Conservation (phyloP, 2,797 vertebrate genomes). For the Dicrostonyx torquatus region DNA sequence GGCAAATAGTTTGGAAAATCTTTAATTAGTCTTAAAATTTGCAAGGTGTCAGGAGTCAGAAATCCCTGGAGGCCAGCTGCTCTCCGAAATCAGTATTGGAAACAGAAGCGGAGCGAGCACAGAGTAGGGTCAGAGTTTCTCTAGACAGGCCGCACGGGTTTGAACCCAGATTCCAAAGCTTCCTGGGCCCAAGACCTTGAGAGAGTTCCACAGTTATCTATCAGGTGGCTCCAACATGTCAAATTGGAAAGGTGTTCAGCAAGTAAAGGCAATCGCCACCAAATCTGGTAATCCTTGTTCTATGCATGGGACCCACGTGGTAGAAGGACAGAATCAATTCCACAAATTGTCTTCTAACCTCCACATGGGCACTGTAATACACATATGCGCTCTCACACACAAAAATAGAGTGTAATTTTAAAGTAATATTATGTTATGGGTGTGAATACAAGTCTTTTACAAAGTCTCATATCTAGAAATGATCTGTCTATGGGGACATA, state of each 20-base stretch:
- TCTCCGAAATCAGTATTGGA: not conserved
- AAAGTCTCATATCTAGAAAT: not conserved
- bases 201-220: not conserved
- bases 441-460: not conserved
- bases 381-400: not conserved
- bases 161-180: not conserved
- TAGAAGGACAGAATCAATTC: not conserved
- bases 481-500: not conserved
- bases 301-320: not conserved
- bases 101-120: accelerated
- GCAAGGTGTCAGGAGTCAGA: not conserved
- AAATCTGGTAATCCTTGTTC: no score
- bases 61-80: not conserved
- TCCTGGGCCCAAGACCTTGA: not conserved
- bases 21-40: slow-evolving; percentile 42
- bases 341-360: not conserved
- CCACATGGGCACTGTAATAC: not conserved
- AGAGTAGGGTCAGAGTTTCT: no score
- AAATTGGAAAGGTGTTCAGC: not conserved
- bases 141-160: not conserved
- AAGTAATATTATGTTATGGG: not conserved
- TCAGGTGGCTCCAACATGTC: not conserved
- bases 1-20: not conserved
- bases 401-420: not conserved
- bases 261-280: not conserved